Conservation (phyloP, 1,140 invertebrate genomes). For the Micrasema longulum region DNA sequence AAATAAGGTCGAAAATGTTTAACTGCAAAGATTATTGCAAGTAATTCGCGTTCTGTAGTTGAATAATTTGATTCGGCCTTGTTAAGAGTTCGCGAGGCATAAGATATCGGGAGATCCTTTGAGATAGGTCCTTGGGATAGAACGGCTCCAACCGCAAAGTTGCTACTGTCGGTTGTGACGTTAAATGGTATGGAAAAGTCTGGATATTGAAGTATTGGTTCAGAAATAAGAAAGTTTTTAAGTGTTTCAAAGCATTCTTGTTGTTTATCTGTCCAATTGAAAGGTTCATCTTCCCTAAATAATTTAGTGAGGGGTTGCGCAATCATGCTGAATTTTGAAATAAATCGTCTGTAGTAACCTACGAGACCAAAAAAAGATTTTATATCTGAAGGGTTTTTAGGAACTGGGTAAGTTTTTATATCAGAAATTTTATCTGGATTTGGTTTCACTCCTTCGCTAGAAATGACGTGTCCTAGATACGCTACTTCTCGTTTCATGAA, state of each 20-base stretch:
- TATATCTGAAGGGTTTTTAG: not conserved
- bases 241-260: slow-evolving; percentile 57
- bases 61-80: slow-evolving; percentile 61
- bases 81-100: slow-evolving; percentile 60
- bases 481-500: not conserved
- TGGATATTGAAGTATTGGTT: slow-evolving; percentile 55
- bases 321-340: slow-evolving; percentile 30
- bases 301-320: slow-evolving; percentile 13
- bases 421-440: not conserved
- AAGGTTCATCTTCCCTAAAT: slow-evolving; percentile 9
- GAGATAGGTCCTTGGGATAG: slow-evolving; percentile 45
- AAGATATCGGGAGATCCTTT: slow-evolving; percentile 57
- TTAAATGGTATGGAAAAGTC: slow-evolving; percentile 50
- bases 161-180: slow-evolving; percentile 51
- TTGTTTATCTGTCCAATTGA: slow-evolving; percentile 46
- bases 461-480: too few relatives aligned
- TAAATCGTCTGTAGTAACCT: slow-evolving; percentile 21
- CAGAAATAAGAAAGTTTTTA: slow-evolving; percentile 56
- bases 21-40: slow-evolving; percentile 66
- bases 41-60: slow-evolving; percentile 65
- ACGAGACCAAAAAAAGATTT: not conserved
- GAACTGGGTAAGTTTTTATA: not conserved
- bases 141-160: slow-evolving; percentile 48
- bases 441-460: too few relatives aligned
- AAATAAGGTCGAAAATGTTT: slow-evolving; percentile 65